Evolutionary conservation across 2,113 vertebrate genomes (phyloP).

Genomic region (Canis aureus): DNA sequence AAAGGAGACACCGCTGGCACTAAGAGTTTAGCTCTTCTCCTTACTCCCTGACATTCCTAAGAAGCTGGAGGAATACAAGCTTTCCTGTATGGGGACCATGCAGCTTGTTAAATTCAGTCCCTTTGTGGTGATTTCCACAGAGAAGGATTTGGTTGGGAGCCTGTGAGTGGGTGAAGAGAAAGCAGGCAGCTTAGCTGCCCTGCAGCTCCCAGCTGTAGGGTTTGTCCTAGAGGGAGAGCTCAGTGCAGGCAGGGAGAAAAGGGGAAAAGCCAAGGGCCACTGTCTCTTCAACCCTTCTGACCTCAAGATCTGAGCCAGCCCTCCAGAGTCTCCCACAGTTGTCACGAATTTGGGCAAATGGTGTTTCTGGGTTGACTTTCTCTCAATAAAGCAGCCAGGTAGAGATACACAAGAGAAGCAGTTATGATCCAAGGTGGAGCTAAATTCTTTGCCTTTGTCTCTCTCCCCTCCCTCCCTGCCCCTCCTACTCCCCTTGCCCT

Average conservation of each 20-base stretch:
- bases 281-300: neutral
- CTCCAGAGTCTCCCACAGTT: neutral
- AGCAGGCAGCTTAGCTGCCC: neutral
- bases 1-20: neutral
- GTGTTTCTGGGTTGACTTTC: neutral
- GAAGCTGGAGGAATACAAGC: neutral
- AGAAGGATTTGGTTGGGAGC: neutral
- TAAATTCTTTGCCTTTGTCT: slow-evolving; percentile 89
- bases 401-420: slow-evolving; percentile 25
- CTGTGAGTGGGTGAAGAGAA: neutral
- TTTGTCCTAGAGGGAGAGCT: neutral
- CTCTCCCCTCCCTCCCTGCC: slow-evolving; percentile 80
- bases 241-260: neutral
- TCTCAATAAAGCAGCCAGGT: slow-evolving; percentile 41
- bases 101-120: neutral
- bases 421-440: slow-evolving; percentile 68
- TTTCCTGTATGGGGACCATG: neutral
- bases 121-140: neutral
- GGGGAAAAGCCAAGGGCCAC: neutral
- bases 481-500: slow-evolving; percentile 72
- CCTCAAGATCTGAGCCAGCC: neutral
- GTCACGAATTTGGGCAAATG: slow-evolving; percentile 11
- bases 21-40: neutral
- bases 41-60: neutral
- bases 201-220: neutral